phyloP scores from a whole-genome alignment of 2,113 vertebrate genomes.

The Toxotes chatareus region DNA sequence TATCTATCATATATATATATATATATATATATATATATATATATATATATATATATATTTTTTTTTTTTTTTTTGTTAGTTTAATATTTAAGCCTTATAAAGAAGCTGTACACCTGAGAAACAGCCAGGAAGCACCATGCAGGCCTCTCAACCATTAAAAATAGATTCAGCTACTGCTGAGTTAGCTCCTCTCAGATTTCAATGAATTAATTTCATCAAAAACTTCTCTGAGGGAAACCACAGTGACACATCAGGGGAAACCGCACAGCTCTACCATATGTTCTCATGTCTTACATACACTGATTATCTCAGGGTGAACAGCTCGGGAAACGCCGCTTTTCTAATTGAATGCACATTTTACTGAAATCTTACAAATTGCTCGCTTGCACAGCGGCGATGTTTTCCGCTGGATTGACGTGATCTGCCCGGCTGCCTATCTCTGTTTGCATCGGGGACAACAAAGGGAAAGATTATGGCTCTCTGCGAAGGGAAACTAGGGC shows the following conservation, averaged over 20 bases:
- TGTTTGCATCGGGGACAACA: slow-evolving; percentile 67
- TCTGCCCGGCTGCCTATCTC: slow-evolving; percentile 51
- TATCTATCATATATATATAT: too few species aligned
- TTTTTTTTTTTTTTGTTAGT: too few species aligned
- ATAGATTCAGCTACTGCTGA: slow-evolving; percentile 45
- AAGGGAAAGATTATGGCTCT: slow-evolving; percentile 71
- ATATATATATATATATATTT: too few species aligned
- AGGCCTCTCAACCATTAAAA: slow-evolving; percentile 52
- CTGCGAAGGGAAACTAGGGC: slow-evolving; percentile 70
- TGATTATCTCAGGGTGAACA: slow-evolving; percentile 37
- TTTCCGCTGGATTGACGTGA: slow-evolving; percentile 36
- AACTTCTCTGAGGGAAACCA: slow-evolving; percentile 67
- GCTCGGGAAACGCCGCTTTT: slow-evolving; percentile 29
- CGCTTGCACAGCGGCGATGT: slow-evolving; percentile 11
- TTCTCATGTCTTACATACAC: slow-evolving; percentile 42
- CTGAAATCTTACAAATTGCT: slow-evolving; percentile 55
- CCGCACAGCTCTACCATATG: slow-evolving; percentile 63
- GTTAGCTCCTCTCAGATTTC: slow-evolving; percentile 49
- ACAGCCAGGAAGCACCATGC: background rate
- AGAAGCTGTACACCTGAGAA: slow-evolving; percentile 27
- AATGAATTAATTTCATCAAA: slow-evolving; percentile 67
- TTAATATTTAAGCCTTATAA: background rate
- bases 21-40: too few species aligned
- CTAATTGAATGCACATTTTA: slow-evolving; percentile 61
- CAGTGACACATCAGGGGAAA: slow-evolving; percentile 70